These are phyloP conservation scores for Periparus ater DNA, from an alignment of 2,797 vertebrate genomes.

Conservation along the genomic window DNA sequence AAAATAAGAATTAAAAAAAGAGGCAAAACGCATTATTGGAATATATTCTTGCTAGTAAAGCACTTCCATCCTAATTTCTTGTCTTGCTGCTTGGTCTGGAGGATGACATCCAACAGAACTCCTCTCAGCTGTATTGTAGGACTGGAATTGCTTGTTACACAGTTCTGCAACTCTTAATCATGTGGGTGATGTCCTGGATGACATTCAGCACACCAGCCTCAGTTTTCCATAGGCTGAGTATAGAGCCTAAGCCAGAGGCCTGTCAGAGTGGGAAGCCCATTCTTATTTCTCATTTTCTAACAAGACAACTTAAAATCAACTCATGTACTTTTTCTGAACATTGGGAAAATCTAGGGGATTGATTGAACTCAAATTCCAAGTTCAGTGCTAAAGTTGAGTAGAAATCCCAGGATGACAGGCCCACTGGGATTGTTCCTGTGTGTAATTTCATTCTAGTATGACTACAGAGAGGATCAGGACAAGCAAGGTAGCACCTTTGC, in stretches of 20 bases:
- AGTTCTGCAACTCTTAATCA: background rate
- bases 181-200: background rate
- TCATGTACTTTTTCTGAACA: background rate
- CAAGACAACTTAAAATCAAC: background rate
- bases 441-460: background rate
- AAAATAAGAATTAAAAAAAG: background rate
- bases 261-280: background rate
- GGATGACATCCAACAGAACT: background rate
- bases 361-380: background rate
- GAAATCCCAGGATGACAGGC: background rate
- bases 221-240: background rate
- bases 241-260: background rate
- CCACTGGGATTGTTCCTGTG: background rate
- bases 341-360: background rate
- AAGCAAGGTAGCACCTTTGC: background rate
- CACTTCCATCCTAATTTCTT: background rate
- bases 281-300: background rate
- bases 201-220: background rate
- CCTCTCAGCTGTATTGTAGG: background rate
- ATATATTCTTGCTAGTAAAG: background rate
- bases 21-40: background rate
- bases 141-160: background rate
- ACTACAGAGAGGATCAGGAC: background rate
- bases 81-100: background rate
- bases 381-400: background rate